These are phyloP conservation scores for Sarcophilus harrisii DNA, from an alignment of 2,797 vertebrate genomes.

Conservation along the genomic window DNA sequence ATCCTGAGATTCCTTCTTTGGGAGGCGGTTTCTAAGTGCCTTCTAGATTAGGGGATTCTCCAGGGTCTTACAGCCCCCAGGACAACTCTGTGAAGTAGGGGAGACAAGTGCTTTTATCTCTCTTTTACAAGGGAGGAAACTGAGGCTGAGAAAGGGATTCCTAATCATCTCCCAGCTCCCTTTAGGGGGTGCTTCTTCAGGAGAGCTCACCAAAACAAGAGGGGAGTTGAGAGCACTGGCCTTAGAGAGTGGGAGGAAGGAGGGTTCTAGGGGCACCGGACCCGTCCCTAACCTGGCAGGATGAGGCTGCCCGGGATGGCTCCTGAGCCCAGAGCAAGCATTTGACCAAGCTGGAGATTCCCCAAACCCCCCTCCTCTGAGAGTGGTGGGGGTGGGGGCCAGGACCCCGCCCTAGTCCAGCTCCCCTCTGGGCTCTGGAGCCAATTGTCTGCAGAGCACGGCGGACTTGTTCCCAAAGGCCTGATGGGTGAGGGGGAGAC, in stretches of 20 bases:
- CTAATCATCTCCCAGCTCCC: background rate
- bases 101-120: background rate
- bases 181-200: conserved; percentile 17
- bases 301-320: background rate
- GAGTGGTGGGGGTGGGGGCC: background rate
- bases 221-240: conserved; percentile 66
- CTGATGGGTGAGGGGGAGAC: background rate
- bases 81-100: background rate
- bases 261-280: fast-evolving
- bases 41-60: background rate
- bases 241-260: conserved; percentile 20
- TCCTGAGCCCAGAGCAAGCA: background rate
- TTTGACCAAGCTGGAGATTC: background rate
- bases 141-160: background rate
- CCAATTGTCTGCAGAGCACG: background rate
- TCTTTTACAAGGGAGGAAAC: background rate
- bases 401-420: background rate
- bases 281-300: background rate
- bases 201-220: conserved; percentile 66
- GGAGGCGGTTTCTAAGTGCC: background rate
- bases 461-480: background rate
- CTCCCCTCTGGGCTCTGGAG: background rate
- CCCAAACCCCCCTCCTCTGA: background rate
- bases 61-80: too few species aligned
- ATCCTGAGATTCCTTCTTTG: background rate